A percentile compares a stretch with the other conserved stretches of the same genome.
Conservation (phyloP, 2,113 vertebrate species). For the Dolichotis patagonum region DNA sequence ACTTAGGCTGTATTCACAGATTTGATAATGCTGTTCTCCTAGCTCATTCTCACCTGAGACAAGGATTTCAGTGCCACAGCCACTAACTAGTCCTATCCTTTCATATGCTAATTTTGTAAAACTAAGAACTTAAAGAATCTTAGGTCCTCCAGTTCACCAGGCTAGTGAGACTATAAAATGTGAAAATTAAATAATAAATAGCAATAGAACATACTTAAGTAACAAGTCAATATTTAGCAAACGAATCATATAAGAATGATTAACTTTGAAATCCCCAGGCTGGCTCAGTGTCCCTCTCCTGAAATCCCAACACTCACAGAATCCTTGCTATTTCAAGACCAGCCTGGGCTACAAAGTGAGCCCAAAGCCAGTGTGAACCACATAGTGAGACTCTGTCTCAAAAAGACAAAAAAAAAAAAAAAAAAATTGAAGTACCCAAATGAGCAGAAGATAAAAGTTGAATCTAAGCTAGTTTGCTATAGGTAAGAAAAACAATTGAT, state of each 20-base stretch:
- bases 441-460: not conserved
- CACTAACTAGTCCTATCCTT: not conserved
- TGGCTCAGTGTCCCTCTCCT: too few relatives aligned
- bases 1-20: not conserved
- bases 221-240: not conserved
- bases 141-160: not conserved
- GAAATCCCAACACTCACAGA: too few relatives aligned
- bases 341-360: too few relatives aligned
- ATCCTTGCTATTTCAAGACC: too few relatives aligned
- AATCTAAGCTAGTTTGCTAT: not conserved
- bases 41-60: not conserved
- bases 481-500: not conserved
- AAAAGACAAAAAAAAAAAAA: too few relatives aligned
- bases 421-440: not conserved
- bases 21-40: not conserved
- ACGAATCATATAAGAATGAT: conserved; percentile 27
- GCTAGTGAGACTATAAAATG: not conserved
- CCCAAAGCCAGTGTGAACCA: too few relatives aligned
- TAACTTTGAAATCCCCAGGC: not conserved
- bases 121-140: not conserved
- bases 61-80: not conserved
- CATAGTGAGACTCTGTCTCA: too few relatives aligned
- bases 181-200: not conserved
- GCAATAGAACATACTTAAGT: conserved; percentile 19
- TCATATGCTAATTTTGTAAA: not conserved